Evolutionary conservation across 2,113 vertebrate species (phyloP).

Genomic region (Pygathrix nemaeus): DNA sequence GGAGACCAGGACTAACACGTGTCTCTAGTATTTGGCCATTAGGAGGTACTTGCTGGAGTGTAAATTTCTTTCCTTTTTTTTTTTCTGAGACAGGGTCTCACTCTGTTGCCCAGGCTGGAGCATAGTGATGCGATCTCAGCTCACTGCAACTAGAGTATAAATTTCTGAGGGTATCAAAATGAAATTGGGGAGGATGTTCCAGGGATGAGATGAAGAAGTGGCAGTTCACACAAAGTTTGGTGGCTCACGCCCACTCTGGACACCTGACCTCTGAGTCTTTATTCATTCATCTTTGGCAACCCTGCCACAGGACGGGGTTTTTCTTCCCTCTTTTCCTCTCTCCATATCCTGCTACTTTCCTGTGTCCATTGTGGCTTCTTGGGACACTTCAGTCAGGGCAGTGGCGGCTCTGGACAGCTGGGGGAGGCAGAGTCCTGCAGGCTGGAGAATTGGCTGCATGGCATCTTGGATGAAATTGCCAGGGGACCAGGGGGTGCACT

Average conservation of each 20-base stretch:
- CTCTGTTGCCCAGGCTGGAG: not conserved
- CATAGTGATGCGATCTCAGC: not conserved
- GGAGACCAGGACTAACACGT: not conserved
- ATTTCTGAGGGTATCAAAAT: not conserved
- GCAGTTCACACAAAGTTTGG: not conserved
- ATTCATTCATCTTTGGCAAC: not conserved
- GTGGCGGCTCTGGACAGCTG: not conserved
- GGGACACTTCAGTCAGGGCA: not conserved
- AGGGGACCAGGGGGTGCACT: not conserved
- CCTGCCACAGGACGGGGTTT: not conserved
- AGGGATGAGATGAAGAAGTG: not conserved
- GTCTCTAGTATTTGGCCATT: not conserved
- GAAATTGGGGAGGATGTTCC: not conserved
- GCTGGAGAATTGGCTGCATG: not conserved
- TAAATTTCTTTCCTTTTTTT: not conserved
- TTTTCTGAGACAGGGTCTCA: not conserved
- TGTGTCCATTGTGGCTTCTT: not conserved
- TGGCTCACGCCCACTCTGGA: not conserved
- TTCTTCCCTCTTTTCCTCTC: not conserved
- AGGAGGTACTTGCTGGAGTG: not conserved
- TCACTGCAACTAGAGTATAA: not conserved
- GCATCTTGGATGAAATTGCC: too few species aligned
- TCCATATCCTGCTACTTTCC: not conserved
- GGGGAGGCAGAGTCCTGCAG: not conserved
- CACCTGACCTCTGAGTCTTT: not conserved